Conservation (phyloP, 64 coral and sea anemone species). For the Pocillopora verrucosa region DNA sequence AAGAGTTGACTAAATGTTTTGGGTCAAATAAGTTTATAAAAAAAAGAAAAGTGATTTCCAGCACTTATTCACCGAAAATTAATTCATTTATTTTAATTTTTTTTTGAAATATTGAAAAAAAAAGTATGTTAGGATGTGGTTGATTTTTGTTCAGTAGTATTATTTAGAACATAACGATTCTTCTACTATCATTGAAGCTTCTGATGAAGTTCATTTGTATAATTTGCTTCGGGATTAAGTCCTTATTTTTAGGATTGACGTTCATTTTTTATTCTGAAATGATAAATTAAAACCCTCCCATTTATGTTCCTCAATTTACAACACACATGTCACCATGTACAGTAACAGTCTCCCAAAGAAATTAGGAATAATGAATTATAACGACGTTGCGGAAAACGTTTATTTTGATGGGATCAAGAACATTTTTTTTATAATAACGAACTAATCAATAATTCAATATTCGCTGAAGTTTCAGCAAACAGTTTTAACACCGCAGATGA, state of each 20-base stretch:
- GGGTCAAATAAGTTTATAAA: background rate
- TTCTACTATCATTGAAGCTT: background rate
- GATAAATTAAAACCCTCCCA: background rate
- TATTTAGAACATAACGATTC: background rate
- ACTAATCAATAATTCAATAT: too few species aligned
- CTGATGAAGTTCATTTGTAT: background rate
- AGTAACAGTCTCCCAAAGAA: too few species aligned
- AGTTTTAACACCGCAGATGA: too few species aligned
- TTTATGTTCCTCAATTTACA: background rate
- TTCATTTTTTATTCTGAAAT: background rate
- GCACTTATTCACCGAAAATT: background rate
- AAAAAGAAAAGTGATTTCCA: background rate
- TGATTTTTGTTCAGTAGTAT: background rate
- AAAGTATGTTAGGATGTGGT: background rate
- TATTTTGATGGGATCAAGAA: too few species aligned
- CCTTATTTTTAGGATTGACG: conserved; percentile 13
- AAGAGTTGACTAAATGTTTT: background rate
- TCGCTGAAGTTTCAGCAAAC: too few species aligned
- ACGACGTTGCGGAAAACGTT: too few species aligned
- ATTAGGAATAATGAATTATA: too few species aligned
- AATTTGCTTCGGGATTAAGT: background rate
- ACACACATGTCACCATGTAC: background rate
- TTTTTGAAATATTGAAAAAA: background rate
- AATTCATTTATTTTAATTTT: background rate
- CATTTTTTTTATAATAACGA: too few species aligned